Evolutionary conservation across 2,113 vertebrate species (phyloP), one percentile per base, ranked within the genome.

Genomic region (Galemys pyrenaicus): DNA sequence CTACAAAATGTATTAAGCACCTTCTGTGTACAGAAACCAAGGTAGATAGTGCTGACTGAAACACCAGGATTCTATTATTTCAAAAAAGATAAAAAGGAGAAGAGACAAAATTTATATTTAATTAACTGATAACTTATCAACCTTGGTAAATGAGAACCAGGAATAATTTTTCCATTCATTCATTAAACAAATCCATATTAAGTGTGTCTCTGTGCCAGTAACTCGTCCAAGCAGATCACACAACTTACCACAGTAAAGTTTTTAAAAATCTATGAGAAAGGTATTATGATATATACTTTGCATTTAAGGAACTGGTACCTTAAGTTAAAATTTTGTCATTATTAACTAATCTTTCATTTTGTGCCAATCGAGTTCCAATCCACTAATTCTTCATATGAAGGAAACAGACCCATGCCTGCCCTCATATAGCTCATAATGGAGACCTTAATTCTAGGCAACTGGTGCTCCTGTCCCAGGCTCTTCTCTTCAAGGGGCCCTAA

Each of bases 261-360:
- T 79, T 89, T 4, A 19, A 89, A 77, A 56, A 75, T 81, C n/a
- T 90, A 54, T 75, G 39, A 81, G 67, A 86, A 79, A 67, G 58
- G 7, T 35, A 41, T n/a, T 68, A 51, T 37, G 13, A 80, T 35
- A 49, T 20, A 80, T 62, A 74, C 3, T 68, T 80, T 75, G 44
- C 19, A 54, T 93, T 75, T 86, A 81, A 87, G 24, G 5, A 56
- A 74, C 1, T 60, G 28, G 30, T 0, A 54, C 11, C 26, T 32
- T 60, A 37, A 79, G 26, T 89, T 60, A 86, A 93, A 60, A 30
- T 93, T 44, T 58, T 86, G 58, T 67, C 49, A 81, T 13, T 3
- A 74, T 74, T 71, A 78, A 49, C 30, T 62, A 86, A 88, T 68
- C 35, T 77, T 70, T 54, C 9, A 39, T 32, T 80, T 30, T 44